A percentile compares a stretch with the other conserved stretches of the same genome.
Conservation (phyloP, 2,888 invertebrate genomes). For the Apamea sordens region DNA sequence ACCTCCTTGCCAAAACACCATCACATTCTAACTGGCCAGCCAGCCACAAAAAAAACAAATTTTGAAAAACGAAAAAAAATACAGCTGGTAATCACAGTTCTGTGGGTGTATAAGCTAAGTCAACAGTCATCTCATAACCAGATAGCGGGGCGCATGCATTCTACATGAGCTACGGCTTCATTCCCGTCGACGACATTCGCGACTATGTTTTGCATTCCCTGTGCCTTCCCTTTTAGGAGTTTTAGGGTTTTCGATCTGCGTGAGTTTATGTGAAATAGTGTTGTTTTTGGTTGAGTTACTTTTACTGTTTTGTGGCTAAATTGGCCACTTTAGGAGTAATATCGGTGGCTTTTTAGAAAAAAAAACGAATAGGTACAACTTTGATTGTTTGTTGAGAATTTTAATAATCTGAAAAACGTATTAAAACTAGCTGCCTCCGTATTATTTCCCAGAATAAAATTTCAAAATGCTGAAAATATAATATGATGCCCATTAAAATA, state of each 20-base stretch:
- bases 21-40: constrained; percentile 7
- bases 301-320: not conserved
- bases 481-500: not conserved
- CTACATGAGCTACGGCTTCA: constrained; percentile 79
- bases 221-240: constrained; percentile 37
- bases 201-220: constrained; percentile 61
- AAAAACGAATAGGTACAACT: not conserved
- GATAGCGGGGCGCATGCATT: constrained; percentile 83
- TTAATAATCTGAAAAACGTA: not conserved
- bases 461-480: not conserved
- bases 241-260: constrained; percentile 37
- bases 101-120: constrained; percentile 74
- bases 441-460: not conserved
- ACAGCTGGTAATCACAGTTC: constrained; percentile 64
- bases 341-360: not conserved
- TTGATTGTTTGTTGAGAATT: not conserved
- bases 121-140: constrained; percentile 86
- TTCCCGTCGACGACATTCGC: constrained; percentile 59
- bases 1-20: not conserved
- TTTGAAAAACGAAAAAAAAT: not conserved
- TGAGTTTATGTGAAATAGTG: constrained; percentile 41
- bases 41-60: constrained; percentile 6
- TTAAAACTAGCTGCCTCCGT: not conserved
- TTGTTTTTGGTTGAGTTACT: constrained; percentile 18
- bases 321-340: not conserved